Percentiles rank a stretch among this genome's conserved stretches.
phyloP scores from a whole-genome alignment of 2,888 invertebrate species.

The Acanthosepion lycidas region DNA sequence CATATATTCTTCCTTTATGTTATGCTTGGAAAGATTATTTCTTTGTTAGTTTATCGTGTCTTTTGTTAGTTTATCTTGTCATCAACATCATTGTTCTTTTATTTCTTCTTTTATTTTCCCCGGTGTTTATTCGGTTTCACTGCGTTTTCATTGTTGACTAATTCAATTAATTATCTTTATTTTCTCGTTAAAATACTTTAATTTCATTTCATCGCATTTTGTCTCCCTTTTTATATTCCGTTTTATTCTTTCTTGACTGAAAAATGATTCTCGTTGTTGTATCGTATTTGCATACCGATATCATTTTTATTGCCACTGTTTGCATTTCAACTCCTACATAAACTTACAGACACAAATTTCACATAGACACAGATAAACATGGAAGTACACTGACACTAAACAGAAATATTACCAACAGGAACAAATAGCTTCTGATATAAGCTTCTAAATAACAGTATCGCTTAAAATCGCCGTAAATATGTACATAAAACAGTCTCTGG shows the following conservation, averaged over 20 bases:
- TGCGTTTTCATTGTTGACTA: not conserved
- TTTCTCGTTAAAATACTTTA: not conserved
- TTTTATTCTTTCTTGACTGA: not conserved
- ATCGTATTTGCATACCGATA: not conserved
- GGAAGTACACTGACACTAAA: too few relatives aligned
- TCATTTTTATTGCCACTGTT: not conserved
- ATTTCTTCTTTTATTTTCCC: not conserved
- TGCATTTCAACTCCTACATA: not conserved
- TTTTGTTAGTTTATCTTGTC: too few relatives aligned
- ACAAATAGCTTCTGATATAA: too few relatives aligned
- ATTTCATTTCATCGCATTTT: not conserved
- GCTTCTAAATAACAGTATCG: too few relatives aligned
- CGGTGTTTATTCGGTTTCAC: not conserved
- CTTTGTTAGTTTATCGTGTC: too few relatives aligned
- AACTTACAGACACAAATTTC: not conserved
- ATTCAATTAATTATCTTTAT: not conserved
- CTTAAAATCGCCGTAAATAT: too few relatives aligned
- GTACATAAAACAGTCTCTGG: too few relatives aligned
- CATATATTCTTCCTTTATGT: too few relatives aligned
- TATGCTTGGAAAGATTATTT: too few relatives aligned
- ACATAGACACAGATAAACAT: not conserved
- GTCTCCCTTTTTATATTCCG: not conserved
- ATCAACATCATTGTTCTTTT: not conserved
- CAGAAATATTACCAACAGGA: too few relatives aligned
- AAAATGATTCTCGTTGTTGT: not conserved